Base-by-base conservation (phyloP, 2,888 invertebrate genomes). In the Agriopis aurantiaria region DNA sequence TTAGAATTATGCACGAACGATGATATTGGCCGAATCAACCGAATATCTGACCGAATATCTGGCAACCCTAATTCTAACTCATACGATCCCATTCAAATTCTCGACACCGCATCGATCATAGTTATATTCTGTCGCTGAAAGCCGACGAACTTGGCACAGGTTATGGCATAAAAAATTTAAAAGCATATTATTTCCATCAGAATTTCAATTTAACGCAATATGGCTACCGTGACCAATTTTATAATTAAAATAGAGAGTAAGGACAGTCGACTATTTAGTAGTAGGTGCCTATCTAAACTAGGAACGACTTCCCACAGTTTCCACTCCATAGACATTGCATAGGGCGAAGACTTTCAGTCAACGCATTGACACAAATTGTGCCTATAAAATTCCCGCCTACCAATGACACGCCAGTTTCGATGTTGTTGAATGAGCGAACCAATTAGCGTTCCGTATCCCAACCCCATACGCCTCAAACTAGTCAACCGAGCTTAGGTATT, bases 81-180 rank as follows among this genome's bases (percentile, higher is more conserved):
- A 33, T 33, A 5, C 33, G 33, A 40, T 55, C 65, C 62, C 65
- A 71, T 69, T 73, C 59, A 71, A 71, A 72, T 73, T 61, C 53
- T 57, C 53, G n/a, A 46, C 71, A 57, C 53, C 8, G 10, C 46
- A 63, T 70, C 69, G 65, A 70, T 70, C 65, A 70, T 70, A 69
- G 60, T 61, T 65, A 69, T 69, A 75, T 71, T 58, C 69, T 65
- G 73, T 59, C 68, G 73, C 52, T 66, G 67, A 72, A 71, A 73
- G 65, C 69, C 67, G 46, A 46, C 57, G 14, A 48, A 69, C 72
- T 77, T 75, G 77, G 77, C 77, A 77, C 74, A 40, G 57, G 69
- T 52, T 63, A 51, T 65, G 46, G 49, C 23, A 62, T 60, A 67
- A 71, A 75, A 76, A 76, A 75, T n/a, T n/a, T n/a, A 76, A 67